These are phyloP conservation scores for Spilosoma lubricipeda DNA, from an alignment of 2,888 invertebrate species.

Conservation along the genomic window DNA sequence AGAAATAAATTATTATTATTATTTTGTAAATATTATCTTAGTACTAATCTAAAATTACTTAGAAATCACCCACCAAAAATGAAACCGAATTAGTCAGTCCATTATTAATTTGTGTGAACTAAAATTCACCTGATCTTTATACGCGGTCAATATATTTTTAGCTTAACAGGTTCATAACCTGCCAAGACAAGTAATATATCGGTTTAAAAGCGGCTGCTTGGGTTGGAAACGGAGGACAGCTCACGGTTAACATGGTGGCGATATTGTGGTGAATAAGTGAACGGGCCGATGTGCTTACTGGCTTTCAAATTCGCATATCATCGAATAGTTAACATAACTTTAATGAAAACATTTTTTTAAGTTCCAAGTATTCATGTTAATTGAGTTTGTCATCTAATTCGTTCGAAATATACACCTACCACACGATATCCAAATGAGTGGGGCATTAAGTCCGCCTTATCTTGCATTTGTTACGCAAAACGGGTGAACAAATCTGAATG, in stretches of 20 bases:
- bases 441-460: too few relatives aligned
- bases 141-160: conserved; percentile 26
- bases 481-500: too few relatives aligned
- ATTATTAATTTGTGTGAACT: background rate
- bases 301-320: conserved; percentile 22
- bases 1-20: too few relatives aligned
- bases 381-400: background rate
- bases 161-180: conserved; percentile 30
- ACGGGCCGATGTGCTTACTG: conserved; percentile 42
- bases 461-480: too few relatives aligned
- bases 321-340: conserved; percentile 26
- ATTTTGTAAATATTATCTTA: too few relatives aligned
- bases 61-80: background rate
- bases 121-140: conserved; percentile 18
- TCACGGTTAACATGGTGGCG: conserved; percentile 14
- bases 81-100: background rate
- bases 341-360: conserved; percentile 8
- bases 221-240: conserved; percentile 22
- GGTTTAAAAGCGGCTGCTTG: conserved; percentile 24
- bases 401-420: too few relatives aligned
- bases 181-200: conserved; percentile 44
- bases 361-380: background rate
- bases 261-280: conserved; percentile 30
- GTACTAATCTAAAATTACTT: too few relatives aligned
- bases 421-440: too few relatives aligned